Base-by-base conservation (phyloP, 1,140 invertebrate genomes). In the Trialeurodes vaporariorum region DNA sequence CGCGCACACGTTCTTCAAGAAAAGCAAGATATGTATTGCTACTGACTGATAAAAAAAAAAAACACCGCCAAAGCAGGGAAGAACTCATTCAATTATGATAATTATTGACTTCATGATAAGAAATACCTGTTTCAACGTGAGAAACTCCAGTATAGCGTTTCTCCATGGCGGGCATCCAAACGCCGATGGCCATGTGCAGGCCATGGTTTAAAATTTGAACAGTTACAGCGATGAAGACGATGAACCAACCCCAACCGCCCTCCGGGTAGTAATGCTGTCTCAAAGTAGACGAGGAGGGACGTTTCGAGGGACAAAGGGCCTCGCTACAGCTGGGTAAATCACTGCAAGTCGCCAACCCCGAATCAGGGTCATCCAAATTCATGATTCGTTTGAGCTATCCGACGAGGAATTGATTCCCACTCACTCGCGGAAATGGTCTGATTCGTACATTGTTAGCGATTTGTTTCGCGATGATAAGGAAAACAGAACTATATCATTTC, bases 181-280 rank as follows among this genome's bases (percentile, higher is more conserved):
- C 74, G 17, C 81, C 81, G 23, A 76, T 76, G n/a, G 76, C 76
- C 63, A 76, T 73, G 68, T 83, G 82, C 27, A 83, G 72, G 2
- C 82, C 83, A 69, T 80, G 80, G 27, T 77, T 74, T 40, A 85
- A 73, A 49, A 82, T 73, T 70, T 84, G 80, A 40, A 83, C 82
- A 25, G 83, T 71, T 40, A 84, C 76, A 23, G 81, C 79, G 13
- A 81, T 80, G 12, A 78, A 72, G 1, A 82, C 78, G 59, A 86
- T 78, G 66, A 86, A 77, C 85, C 85, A 87, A 21, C 86, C 86
- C 86, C 86, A 87, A 64, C 85, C 84, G 49, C 82, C 85, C 74
- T 86, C 86, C 0, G 85, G 85, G 71, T 86, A 86, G 74, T 85
- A 85, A 72, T 87, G 83, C 70, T 84, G 82, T 69, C 75, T 77